A percentile compares a stretch with the other conserved stretches of the same genome.
Conservation (phyloP, 2,113 vertebrate genomes). For the Nycticryphes semicollaris region DNA sequence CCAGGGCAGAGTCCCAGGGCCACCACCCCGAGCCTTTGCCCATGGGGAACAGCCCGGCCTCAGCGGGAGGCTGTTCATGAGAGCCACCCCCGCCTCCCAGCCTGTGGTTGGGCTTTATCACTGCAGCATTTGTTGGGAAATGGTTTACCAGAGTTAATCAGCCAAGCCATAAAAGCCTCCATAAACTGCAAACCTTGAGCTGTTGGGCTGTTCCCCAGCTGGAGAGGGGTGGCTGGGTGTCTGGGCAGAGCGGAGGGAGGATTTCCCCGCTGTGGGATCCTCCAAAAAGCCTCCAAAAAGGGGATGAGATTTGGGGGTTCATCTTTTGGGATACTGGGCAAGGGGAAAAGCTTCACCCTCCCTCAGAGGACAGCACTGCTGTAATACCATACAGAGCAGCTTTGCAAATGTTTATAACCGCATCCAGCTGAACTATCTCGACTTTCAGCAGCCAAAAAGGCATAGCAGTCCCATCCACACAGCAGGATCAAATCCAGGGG, state of each 20-base stretch:
- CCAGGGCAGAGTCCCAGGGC: neutral
- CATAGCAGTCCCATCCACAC: neutral
- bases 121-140: accelerated
- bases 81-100: accelerated
- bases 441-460: neutral
- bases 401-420: neutral
- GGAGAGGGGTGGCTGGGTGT: accelerated
- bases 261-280: neutral
- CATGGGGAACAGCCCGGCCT: accelerated
- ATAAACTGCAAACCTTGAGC: neutral
- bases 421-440: neutral
- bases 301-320: neutral
- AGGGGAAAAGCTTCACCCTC: accelerated
- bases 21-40: neutral
- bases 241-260: neutral
- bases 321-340: neutral
- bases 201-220: accelerated
- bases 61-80: accelerated
- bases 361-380: neutral
- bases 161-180: neutral
- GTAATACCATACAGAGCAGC: accelerated
- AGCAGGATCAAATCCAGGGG: neutral
- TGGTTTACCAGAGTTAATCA: neutral
- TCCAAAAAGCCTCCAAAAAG: neutral
- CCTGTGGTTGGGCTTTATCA: accelerated